Evolutionary conservation across 2,888 invertebrate genomes (phyloP), one percentile per base, ranked within the genome.

Genomic region (Sphecodes monilicornis): DNA sequence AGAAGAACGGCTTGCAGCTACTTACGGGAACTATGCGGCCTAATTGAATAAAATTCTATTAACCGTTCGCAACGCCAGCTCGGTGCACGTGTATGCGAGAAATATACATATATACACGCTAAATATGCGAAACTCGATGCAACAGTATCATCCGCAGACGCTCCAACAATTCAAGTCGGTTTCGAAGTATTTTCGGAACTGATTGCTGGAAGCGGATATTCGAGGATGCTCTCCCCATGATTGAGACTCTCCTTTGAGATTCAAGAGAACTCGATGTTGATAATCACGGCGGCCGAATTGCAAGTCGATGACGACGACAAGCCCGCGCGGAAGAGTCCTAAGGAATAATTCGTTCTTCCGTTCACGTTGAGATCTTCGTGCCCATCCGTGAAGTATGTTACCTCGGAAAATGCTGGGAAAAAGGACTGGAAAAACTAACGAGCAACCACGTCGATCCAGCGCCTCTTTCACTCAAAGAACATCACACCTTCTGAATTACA

Each of bases 251-350:
- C 39, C 70, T 76, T 76, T 50, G 69, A 60, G 29, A 80, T 70
- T 76, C 80, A 16, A 76, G 50, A 46, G 76, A 66, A 76, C 29
- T 80, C 43, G 57, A 57, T 76, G 76, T 71, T 76, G 76, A 76
- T 71, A 66, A 80, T 76, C 77, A n/a, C 41, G 41, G 4, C 29
- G 66, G 16, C 41, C 68, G 72, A 73, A 73, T 81, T 57, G 72
- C 81, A 29, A 76, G 68, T 46, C 43, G 81, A 81, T 78, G 81
- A 81, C 81, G 81, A 87, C 70, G 69, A 77, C 76, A 60, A 66
- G 11, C 71, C 76, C 84, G 77, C 83, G 76, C 83, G 71, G 79
- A 76, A 64, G 76, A 72, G 46, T 73, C 57, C 43, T 50, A 50
- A 39, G 64, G 32, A 81, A 85, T 76, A 60, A 86, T 78, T 82